Percentiles rank a stretch among this genome's conserved stretches.
These are phyloP conservation scores for Mythimna pallens DNA, from an alignment of 2,888 invertebrate species.

Conservation along the genomic window DNA sequence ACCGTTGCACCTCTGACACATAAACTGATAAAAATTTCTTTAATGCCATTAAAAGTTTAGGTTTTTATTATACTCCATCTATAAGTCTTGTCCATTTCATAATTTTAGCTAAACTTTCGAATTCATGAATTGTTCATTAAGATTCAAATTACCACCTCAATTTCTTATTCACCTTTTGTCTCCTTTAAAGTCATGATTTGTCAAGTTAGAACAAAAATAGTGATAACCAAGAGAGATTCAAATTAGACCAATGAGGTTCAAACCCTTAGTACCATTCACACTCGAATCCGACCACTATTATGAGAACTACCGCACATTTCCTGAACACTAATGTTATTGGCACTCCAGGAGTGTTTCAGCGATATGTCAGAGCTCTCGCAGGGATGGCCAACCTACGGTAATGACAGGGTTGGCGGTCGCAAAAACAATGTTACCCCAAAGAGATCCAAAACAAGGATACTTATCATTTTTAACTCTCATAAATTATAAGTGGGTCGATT, in stretches of 20 bases:
- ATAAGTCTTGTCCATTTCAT: too few species aligned
- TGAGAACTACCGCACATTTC: conserved; percentile 78
- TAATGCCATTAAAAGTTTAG: too few species aligned
- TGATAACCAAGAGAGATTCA: conserved; percentile 56
- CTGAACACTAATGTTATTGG: conserved; percentile 73
- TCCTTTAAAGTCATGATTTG: too few species aligned
- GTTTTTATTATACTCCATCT: too few species aligned
- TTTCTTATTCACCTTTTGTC: too few species aligned
- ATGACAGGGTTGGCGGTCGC: conserved; percentile 58
- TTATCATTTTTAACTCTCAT: conserved; percentile 61
- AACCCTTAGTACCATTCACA: conserved; percentile 65
- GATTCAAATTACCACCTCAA: too few species aligned
- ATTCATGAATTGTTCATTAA: too few species aligned
- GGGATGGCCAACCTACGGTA: conserved; percentile 71
- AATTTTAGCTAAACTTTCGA: too few species aligned
- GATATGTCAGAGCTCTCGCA: conserved; percentile 69
- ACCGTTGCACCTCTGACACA: too few species aligned
- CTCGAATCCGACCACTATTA: conserved; percentile 74
- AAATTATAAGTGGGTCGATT: conserved; percentile 47
- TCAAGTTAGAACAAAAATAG: conserved; percentile 1
- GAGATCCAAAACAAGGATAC: conserved; percentile 59
- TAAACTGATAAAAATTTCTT: too few species aligned
- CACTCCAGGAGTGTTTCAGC: conserved; percentile 62
- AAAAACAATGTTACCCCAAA: conserved; percentile 65
- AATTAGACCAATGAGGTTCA: conserved; percentile 32